Evolutionary conservation across 2,888 invertebrate species (phyloP).

Genomic region (Andrena minutula): DNA sequence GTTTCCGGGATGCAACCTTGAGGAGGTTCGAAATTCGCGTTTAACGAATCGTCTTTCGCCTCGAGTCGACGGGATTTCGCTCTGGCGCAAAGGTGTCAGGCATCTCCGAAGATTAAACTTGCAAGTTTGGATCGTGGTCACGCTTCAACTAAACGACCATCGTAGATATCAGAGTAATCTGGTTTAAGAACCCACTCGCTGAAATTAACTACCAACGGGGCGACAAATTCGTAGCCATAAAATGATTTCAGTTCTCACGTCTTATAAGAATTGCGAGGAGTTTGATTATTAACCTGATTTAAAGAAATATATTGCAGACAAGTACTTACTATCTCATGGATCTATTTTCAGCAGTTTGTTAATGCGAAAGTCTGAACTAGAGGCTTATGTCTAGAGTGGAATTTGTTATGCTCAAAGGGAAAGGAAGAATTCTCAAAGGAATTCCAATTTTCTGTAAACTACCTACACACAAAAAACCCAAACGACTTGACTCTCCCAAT

Average conservation of each 20-base stretch:
- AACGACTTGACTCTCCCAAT: too few relatives aligned
- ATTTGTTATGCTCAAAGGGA: too few relatives aligned
- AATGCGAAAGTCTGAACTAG: too few relatives aligned
- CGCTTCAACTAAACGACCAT: conserved; percentile 44
- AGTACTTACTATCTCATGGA: too few relatives aligned
- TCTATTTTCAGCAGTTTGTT: too few relatives aligned
- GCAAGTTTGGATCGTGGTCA: conserved; percentile 57
- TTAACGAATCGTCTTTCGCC: conserved; percentile 64
- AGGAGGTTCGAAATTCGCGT: conserved; percentile 38
- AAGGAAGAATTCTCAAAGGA: too few relatives aligned
- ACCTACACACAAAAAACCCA: too few relatives aligned
- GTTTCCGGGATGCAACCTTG: conserved; percentile 26
- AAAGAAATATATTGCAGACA: too few relatives aligned
- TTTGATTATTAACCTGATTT: too few relatives aligned
- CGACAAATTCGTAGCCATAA: not conserved
- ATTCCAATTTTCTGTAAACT: too few relatives aligned
- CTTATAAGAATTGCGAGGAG: too few relatives aligned
- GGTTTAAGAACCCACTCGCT: not conserved
- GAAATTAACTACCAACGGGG: not conserved
- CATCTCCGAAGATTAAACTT: conserved; percentile 69
- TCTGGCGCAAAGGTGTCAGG: conserved; percentile 47
- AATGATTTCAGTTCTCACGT: not conserved
- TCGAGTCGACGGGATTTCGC: conserved; percentile 53
- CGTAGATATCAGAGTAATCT: conserved; percentile 6
- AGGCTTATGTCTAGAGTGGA: too few relatives aligned